These are phyloP conservation scores for Microtus oregoni DNA, from an alignment of 2,113 vertebrate genomes.

Conservation along the genomic window DNA sequence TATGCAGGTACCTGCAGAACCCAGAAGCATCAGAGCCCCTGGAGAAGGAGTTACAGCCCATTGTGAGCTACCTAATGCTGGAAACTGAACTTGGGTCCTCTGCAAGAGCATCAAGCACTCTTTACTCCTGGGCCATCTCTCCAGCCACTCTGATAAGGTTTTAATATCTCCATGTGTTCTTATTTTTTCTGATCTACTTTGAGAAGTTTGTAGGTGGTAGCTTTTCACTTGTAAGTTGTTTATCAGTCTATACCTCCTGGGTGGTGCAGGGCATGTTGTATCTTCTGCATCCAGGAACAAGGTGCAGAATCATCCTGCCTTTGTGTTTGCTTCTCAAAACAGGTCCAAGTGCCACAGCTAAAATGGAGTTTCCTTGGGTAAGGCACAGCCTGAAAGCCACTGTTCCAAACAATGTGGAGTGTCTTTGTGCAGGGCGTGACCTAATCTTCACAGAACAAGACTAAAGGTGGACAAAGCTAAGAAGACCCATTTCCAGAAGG, in stretches of 20 bases:
- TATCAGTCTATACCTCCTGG: neutral
- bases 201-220: neutral
- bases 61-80: neutral
- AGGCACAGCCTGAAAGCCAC: neutral
- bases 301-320: neutral
- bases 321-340: neutral
- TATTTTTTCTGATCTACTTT: neutral
- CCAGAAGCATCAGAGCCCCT: neutral
- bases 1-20: neutral
- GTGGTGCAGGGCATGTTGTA: neutral
- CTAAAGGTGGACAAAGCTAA: too few species aligned
- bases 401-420: neutral
- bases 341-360: neutral
- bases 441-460: neutral
- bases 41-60: neutral
- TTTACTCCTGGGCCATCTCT: neutral
- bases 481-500: neutral
- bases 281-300: neutral
- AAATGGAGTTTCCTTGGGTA: neutral
- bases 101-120: neutral
- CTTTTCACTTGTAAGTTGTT: neutral
- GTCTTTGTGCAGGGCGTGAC: neutral
- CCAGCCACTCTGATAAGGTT: neutral
- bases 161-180: neutral
- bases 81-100: neutral